phyloP scores from a whole-genome alignment of 2,797 vertebrate species.

The Channa striata region DNA sequence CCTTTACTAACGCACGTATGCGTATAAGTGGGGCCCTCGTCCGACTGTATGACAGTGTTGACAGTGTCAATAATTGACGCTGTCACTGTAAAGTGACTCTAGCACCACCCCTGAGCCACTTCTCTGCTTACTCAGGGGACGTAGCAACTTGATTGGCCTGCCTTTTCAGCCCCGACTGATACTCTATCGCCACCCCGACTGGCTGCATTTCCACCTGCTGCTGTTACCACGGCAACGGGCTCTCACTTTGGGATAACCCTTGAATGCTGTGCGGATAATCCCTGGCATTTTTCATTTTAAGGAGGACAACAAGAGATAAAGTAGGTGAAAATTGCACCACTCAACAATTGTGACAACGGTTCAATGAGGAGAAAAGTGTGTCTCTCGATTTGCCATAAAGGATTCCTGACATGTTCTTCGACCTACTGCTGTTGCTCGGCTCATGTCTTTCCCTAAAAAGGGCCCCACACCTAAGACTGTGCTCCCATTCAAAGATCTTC shows the following conservation, averaged over 20 bases:
- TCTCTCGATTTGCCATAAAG: background rate
- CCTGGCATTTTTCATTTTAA: constrained; percentile 31
- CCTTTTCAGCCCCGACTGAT: constrained; percentile 61
- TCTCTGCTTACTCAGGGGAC: constrained; percentile 44
- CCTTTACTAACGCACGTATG: constrained; percentile 15
- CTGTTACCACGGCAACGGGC: constrained; percentile 72
- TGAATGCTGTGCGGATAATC: constrained; percentile 40
- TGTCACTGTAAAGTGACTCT: constrained; percentile 50
- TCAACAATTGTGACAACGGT: constrained; percentile 43
- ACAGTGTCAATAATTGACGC: constrained; percentile 76
- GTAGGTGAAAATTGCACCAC: constrained; percentile 44
- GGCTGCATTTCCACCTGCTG: constrained; percentile 67
- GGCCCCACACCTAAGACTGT: background rate
- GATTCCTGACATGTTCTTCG: background rate
- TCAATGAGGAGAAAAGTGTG: background rate
- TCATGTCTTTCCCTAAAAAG: constrained; percentile 28
- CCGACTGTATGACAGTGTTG: constrained; percentile 63
- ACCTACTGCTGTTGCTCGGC: constrained; percentile 13
- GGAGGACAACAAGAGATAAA: constrained; percentile 21
- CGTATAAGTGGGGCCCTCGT: constrained; percentile 10
- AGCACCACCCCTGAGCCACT: constrained; percentile 45
- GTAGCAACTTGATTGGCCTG: constrained; percentile 34
- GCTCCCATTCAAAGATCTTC: constrained; percentile 13
- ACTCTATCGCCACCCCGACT: constrained; percentile 36
- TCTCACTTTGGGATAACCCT: constrained; percentile 66